phyloP scores from a whole-genome alignment of 2,888 invertebrate genomes.

The Chrysolina haemoptera region DNA sequence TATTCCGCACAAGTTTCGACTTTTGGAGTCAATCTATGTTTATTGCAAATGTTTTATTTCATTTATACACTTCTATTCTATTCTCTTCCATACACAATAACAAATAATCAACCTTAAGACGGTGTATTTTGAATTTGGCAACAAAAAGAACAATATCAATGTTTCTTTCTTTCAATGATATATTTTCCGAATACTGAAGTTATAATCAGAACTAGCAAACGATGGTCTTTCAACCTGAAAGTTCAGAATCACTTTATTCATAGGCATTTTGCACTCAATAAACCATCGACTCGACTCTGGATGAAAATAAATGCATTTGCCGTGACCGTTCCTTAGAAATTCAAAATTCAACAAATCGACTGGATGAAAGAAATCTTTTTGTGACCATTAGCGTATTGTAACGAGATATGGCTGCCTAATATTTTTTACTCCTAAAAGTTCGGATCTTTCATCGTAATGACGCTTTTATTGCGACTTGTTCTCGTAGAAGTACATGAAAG shows the following conservation, averaged over 20 bases:
- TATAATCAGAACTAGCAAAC: neutral
- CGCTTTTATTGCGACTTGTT: constrained; percentile 60
- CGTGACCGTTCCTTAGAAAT: neutral
- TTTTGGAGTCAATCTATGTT: too few relatives aligned
- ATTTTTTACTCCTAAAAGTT: constrained; percentile 53
- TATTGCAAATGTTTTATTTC: too few relatives aligned
- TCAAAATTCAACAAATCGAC: constrained; percentile 44
- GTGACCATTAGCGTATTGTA: constrained; percentile 54
- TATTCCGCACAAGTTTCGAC: too few relatives aligned
- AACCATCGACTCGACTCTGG: constrained; percentile 1
- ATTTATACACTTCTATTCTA: too few relatives aligned
- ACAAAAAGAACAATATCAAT: neutral
- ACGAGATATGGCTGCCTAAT: constrained; percentile 50
- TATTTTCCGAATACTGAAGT: neutral
- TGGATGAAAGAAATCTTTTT: constrained; percentile 46
- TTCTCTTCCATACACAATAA: too few relatives aligned
- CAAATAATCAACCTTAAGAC: too few relatives aligned
- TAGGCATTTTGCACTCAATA: neutral
- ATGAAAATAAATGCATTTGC: neutral
- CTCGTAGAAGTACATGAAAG: constrained; percentile 54
- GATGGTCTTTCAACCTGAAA: neutral
- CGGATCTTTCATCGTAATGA: constrained; percentile 56
- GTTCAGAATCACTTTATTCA: neutral
- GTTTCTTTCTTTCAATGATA: neutral
- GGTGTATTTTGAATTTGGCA: too few relatives aligned